Percentiles rank a stretch among this genome's conserved stretches.
These are phyloP conservation scores for Listronotus oregonensis DNA, from an alignment of 1,140 invertebrate genomes.

Conservation along the genomic window DNA sequence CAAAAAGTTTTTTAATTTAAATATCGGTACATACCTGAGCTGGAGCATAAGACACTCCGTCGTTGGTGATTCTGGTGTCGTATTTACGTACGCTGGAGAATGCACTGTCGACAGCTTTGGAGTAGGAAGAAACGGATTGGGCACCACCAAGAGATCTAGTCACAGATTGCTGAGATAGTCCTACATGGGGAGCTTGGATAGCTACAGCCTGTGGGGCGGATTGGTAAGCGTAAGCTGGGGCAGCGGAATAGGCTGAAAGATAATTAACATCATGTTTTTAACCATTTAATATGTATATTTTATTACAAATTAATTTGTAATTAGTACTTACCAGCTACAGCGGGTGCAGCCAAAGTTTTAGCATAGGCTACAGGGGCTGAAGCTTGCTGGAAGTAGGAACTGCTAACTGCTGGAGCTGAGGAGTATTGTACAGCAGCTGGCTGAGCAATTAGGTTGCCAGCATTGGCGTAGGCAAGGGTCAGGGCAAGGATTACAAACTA, in stretches of 20 bases:
- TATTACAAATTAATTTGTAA: background rate
- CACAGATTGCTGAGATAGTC: conserved; percentile 62
- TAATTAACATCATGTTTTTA: too few species aligned
- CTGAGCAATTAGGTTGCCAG: conserved; percentile 53
- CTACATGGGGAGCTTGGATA: conserved; percentile 58
- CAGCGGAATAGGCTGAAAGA: conserved; percentile 40
- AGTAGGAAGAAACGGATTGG: conserved; percentile 63
- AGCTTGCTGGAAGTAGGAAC: conserved; percentile 37
- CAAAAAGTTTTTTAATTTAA: too few species aligned
- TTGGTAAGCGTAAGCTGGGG: conserved; percentile 47
- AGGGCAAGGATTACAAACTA: conserved; percentile 46
- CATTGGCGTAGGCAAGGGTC: conserved; percentile 58
- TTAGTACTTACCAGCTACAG: conserved; percentile 17
- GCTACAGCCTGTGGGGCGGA: conserved; percentile 54
- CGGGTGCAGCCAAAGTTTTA: conserved; percentile 22
- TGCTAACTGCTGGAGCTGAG: conserved; percentile 42
- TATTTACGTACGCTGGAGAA: conserved; percentile 67
- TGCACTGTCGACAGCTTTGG: conserved; percentile 66
- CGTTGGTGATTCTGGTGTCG: conserved; percentile 66
- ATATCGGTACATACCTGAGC: conserved; percentile 7
- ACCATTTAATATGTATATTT: too few species aligned
- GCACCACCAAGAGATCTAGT: conserved; percentile 62
- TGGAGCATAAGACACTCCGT: conserved; percentile 55
- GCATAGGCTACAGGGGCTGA: conserved; percentile 37
- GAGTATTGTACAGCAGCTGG: conserved; percentile 46